These are phyloP conservation scores for Eriosoma lanigerum DNA, from an alignment of 1,140 invertebrate genomes.

Conservation along the genomic window DNA sequence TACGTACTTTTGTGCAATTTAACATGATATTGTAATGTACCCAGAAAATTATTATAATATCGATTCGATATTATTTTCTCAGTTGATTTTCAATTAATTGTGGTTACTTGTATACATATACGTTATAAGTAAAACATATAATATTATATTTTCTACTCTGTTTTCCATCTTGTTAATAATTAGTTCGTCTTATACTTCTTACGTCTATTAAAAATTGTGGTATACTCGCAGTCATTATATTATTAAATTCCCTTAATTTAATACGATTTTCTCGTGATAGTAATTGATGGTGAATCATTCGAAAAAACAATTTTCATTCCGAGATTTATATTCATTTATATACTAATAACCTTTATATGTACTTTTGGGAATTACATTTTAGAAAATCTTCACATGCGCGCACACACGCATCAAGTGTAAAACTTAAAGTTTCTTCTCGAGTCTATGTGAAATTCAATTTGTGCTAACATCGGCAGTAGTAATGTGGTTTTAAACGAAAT, in stretches of 20 bases:
- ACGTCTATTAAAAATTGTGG: not conserved
- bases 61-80: too few relatives aligned
- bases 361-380: not conserved
- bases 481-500: not conserved
- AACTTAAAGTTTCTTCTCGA: not conserved
- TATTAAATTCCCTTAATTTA: not conserved
- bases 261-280: not conserved
- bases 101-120: too few relatives aligned
- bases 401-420: not conserved
- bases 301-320: not conserved
- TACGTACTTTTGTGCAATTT: too few relatives aligned
- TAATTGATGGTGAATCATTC: not conserved
- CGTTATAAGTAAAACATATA: too few relatives aligned
- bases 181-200: not conserved
- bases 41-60: too few relatives aligned
- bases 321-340: not conserved
- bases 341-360: not conserved
- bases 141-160: not conserved
- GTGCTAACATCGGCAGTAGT: not conserved
- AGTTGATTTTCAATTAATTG: too few relatives aligned
- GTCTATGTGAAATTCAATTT: conserved; percentile 1
- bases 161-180: not conserved
- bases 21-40: too few relatives aligned
- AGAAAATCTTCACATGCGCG: not conserved
- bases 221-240: not conserved